A percentile compares a stretch with the other conserved stretches of the same genome.
phyloP scores from a whole-genome alignment of 2,888 invertebrate species.

The Chloromyia formosa region DNA sequence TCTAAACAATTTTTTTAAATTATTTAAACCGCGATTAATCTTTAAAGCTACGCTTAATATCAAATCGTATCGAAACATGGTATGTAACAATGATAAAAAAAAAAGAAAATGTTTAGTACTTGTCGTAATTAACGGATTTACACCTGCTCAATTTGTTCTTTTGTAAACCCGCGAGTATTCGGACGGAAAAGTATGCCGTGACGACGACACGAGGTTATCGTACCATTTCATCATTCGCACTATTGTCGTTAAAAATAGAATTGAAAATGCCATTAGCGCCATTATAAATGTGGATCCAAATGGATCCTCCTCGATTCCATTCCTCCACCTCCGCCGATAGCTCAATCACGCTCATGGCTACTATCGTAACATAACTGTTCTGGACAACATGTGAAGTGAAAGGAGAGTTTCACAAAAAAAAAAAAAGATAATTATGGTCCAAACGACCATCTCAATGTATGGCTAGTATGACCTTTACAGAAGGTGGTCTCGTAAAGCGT shows the following conservation, averaged over 20 bases:
- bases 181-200: too few relatives aligned
- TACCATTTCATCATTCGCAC: not conserved
- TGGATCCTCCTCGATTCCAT: not conserved
- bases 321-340: not conserved
- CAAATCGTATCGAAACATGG: too few relatives aligned
- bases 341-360: not conserved
- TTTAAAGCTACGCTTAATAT: too few relatives aligned
- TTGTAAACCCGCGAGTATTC: not conserved
- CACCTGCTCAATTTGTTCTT: not conserved
- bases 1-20: too few relatives aligned
- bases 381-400: not conserved
- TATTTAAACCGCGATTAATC: too few relatives aligned
- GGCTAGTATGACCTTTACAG: not conserved
- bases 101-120: too few relatives aligned
- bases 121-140: not conserved
- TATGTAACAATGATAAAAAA: too few relatives aligned
- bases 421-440: not conserved
- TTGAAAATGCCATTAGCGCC: not conserved
- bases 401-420: too few relatives aligned
- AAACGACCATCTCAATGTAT: not conserved
- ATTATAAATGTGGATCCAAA: constrained; percentile 7
- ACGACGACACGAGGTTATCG: not conserved
- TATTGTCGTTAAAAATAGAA: constrained; percentile 1
- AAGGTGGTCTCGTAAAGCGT: not conserved
- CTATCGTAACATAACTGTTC: constrained; percentile 3